These are phyloP conservation scores for Poeciliopsis paucimaculata DNA, from an alignment of 2,797 vertebrate species.

Conservation along the genomic window DNA sequence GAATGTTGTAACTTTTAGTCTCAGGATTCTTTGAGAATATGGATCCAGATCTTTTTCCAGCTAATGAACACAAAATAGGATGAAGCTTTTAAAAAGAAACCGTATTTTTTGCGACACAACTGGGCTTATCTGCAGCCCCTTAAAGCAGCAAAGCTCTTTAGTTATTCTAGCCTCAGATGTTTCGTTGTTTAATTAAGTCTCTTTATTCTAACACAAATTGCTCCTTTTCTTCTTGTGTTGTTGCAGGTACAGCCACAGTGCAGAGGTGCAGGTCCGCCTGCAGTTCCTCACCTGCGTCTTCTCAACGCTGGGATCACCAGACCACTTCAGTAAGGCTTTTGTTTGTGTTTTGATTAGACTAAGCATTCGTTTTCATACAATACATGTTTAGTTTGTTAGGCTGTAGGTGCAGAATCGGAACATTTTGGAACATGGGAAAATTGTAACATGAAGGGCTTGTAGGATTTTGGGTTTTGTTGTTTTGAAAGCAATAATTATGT, in stretches of 20 bases:
- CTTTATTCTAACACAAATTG: not conserved
- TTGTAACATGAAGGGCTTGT: not conserved
- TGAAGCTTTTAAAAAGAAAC: not conserved
- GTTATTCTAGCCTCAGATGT: not conserved
- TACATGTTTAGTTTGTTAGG: not conserved
- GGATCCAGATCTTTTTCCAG: not conserved
- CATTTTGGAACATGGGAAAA: not conserved
- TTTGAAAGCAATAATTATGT: not conserved
- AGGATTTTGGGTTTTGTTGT: not conserved
- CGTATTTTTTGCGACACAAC: not conserved
- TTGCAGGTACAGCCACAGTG: slow-evolving; percentile 94
- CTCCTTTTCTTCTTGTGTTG: not conserved
- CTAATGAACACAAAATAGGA: not conserved
- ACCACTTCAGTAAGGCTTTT: slow-evolving; percentile 94
- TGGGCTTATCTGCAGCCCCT: not conserved
- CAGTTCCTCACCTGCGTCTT: slow-evolving; percentile 99
- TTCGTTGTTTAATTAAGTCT: not conserved
- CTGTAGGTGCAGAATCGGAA: not conserved
- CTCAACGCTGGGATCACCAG: slow-evolving; percentile 96
- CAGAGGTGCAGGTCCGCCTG: slow-evolving; percentile 97
- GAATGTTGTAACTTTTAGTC: not conserved
- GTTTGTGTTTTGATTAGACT: not conserved
- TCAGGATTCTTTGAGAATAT: not conserved
- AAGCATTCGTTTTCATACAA: not conserved
- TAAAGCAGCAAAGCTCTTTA: not conserved